Evolutionary conservation across 2,888 invertebrate genomes (phyloP).

Genomic region (Synanthedon andrenaeformis): DNA sequence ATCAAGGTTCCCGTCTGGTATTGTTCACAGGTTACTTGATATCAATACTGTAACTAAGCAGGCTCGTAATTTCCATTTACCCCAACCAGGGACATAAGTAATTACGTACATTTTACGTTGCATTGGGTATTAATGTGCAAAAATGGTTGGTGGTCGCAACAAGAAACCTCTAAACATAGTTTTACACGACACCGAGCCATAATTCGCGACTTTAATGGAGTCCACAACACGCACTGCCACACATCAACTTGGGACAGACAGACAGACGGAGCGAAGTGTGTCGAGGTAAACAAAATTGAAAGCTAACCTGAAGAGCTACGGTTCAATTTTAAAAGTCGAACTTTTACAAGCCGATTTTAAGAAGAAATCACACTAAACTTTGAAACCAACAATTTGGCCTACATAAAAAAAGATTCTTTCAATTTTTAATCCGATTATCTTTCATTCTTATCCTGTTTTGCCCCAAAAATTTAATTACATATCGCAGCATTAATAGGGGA

Average conservation of each 20-base stretch:
- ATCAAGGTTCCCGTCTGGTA: too few species aligned
- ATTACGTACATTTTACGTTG: neutral
- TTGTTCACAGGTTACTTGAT: too few species aligned
- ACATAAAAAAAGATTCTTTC: too few species aligned
- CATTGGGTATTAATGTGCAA: neutral
- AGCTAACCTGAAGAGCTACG: slow-evolving; percentile 1
- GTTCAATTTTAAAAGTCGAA: slow-evolving; percentile 15
- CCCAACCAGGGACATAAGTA: neutral
- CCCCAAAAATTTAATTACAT: too few species aligned
- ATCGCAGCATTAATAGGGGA: too few species aligned
- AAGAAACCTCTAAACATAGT: slow-evolving; percentile 20
- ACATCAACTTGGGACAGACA: slow-evolving; percentile 47
- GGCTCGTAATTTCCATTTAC: neutral
- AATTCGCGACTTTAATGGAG: slow-evolving; percentile 54
- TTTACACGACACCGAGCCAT: slow-evolving; percentile 43
- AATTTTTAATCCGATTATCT: too few species aligned
- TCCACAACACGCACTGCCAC: slow-evolving; percentile 53
- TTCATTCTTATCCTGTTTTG: too few species aligned
- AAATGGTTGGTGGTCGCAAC: slow-evolving; percentile 10
- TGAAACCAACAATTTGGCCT: neutral
- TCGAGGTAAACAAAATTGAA: slow-evolving; percentile 16
- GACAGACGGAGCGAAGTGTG: slow-evolving; percentile 22
- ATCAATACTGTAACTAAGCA: neutral
- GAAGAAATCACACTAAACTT: slow-evolving; percentile 14
- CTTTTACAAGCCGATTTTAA: slow-evolving; percentile 12